Percentiles rank a stretch among this genome's conserved stretches.
Evolutionary conservation across 2,113 vertebrate genomes (phyloP).

Genomic region (Hucho hucho): DNA sequence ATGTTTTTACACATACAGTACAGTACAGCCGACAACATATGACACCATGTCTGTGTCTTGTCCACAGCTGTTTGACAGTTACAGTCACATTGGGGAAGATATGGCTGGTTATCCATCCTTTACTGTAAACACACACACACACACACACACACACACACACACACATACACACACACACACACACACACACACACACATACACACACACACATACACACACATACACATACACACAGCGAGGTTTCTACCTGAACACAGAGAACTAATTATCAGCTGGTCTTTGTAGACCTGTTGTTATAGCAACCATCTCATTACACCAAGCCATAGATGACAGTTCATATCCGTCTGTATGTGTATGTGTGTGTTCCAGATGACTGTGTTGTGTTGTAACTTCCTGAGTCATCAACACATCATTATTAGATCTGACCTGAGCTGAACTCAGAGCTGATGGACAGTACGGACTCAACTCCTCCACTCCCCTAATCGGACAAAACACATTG

Average conservation of each 20-base stretch:
- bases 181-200: no score
- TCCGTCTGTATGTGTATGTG: conserved; percentile 13
- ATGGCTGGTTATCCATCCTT: no score
- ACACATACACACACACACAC: no score
- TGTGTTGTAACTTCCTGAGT: not conserved
- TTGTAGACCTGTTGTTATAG: conserved; percentile 46
- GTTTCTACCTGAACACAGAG: conserved; percentile 28
- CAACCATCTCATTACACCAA: conserved; percentile 39
- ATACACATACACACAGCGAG: no score
- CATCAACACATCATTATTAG: not conserved
- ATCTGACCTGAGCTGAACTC: no score
- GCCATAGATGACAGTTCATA: not conserved
- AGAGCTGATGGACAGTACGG: no score
- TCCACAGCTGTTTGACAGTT: not conserved
- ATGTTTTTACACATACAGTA: no score
- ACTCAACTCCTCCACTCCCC: no score
- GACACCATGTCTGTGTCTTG: no score
- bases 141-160: not conserved
- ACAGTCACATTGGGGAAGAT: not conserved
- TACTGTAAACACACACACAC: not conserved
- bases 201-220: no score
- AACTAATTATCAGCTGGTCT: conserved; percentile 48
- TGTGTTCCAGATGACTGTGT: not conserved
- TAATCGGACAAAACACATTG: no score
- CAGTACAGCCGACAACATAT: no score